Evolutionary conservation across 2,888 invertebrate species (phyloP), one percentile per base, ranked within the genome.

Genomic region (Tipula helvola): DNA sequence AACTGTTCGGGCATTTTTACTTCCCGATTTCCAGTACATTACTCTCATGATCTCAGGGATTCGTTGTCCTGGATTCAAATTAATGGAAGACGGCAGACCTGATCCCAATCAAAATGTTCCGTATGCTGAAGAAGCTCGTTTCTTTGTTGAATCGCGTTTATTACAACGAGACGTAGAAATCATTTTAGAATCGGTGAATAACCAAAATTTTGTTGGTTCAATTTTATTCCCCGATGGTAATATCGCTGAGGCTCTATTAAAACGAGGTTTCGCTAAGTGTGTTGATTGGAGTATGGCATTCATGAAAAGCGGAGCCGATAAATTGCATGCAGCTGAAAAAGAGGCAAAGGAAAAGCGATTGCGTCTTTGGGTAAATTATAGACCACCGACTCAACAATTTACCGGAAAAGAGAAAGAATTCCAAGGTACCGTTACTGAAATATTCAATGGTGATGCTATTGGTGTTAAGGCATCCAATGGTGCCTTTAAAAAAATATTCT

Each of bases 31-130:
- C 91, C 95, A 97, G 89, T 96, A 98, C 90, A 95, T 99, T 87
- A 99, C 98, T 0, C 91, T 99, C 87, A 98, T 98, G 96, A 95
- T 99, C 88, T 97, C 98, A 86, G 99, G 99, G 87, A 97, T 99
- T 88, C 93, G 96, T 93, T 96, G 96, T 90, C 96, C 96, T 5
- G 94, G 96, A 87, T 95, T 97, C 87, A 97, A 96, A 91, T 93
- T 96, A 89, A 95, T 96, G 89, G 92, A 93, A 5, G 95, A 95
- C 71, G 94, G 94, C 71, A 94, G 94, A 89, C 94, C 94, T 0
- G 96, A 96, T 89, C 94, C 95, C 0, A 94, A 90, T 87, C 92
- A 93, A 86, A 94, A 94, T 87, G 93, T 95, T 88, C 93, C 94
- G 36, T 96, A 93, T 90, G 96, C 96, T 0, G 97, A 98, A 89